Base-by-base conservation (phyloP, 2,113 vertebrate species). In the Bufo bufo region DNA sequence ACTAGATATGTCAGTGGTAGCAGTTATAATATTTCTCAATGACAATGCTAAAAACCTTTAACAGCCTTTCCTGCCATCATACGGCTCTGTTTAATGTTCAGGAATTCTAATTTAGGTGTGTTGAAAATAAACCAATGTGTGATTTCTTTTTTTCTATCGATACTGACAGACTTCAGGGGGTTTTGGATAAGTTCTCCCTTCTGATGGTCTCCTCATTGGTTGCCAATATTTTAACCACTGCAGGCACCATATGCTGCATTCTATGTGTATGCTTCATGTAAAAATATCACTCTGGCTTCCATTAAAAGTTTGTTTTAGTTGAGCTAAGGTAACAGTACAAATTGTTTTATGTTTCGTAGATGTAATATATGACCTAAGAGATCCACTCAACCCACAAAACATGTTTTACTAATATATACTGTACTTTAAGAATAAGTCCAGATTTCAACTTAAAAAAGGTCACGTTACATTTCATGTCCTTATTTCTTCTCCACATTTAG, bases 271-370 rank as follows among this genome's bases (percentile, higher is more conserved):
- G 14, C 23, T 84, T 82, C 69, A 82, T 52, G 23, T 49, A 83
- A 82, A 82, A 77, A 85, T 77, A 65, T 61, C 8, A 88, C 77
- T 89, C 81, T 89, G 81, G 59, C 65, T 89, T 77, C 75, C 50
- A 89, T 89, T 89, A 89, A 33, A 84, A 89, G 63, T 43, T 59
- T 88, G 59, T 77, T 89, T 75, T 88, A 88, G 80, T 75, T 88
- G 81, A 89, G 87, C 72, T 89, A 89, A 84, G 87, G 87, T 89
- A 89, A 84, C 81, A 84, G 87, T 89, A 89, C 87, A 89, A 89
- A 78, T 84, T 89, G 81, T 88, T 88, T 88, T 63, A 84, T 88
- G 81, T 83, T 88, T 83, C 47, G 45, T 79, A 45, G 72, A 83
- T 88, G 71, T 88, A 88, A 89, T 89, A 84, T 78, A 89, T 89